These are phyloP conservation scores for Puntigrus tetrazona DNA, from an alignment of 2,113 vertebrate species.

Conservation along the genomic window DNA sequence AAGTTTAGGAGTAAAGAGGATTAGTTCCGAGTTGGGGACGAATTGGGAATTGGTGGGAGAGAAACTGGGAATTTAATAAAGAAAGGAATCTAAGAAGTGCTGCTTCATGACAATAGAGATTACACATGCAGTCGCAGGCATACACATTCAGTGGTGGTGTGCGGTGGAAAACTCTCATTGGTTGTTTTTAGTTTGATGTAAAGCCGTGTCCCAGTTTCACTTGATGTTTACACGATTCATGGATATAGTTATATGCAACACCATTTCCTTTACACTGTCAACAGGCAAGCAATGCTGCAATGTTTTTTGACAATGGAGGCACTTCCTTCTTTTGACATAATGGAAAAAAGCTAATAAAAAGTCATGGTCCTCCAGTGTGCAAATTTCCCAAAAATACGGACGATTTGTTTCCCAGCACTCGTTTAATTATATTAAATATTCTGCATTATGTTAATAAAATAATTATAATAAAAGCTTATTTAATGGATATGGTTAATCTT, in stretches of 20 bases:
- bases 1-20: conserved; percentile 44
- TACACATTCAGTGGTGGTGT: not conserved
- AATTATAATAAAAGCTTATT: too few species aligned
- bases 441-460: too few species aligned
- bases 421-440: too few species aligned
- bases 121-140: not conserved
- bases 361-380: not conserved
- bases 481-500: too few species aligned
- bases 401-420: too few species aligned
- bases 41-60: conserved; percentile 35
- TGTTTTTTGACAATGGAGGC: not conserved
- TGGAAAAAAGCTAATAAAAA: not conserved
- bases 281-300: not conserved
- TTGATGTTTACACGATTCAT: not conserved
- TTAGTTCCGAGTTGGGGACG: conserved; percentile 29
- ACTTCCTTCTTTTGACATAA: not conserved
- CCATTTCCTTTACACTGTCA: not conserved
- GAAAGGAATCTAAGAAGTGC: conserved; percentile 36
- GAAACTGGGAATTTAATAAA: conserved; percentile 44
- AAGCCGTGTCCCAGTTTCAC: not conserved
- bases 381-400: too few species aligned
- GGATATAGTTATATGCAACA: not conserved
- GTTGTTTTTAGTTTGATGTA: not conserved
- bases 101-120: conserved; percentile 38
- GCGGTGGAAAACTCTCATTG: not conserved